phyloP scores from a whole-genome alignment of 2,797 vertebrate genomes.

The Ispidina lecontei region DNA sequence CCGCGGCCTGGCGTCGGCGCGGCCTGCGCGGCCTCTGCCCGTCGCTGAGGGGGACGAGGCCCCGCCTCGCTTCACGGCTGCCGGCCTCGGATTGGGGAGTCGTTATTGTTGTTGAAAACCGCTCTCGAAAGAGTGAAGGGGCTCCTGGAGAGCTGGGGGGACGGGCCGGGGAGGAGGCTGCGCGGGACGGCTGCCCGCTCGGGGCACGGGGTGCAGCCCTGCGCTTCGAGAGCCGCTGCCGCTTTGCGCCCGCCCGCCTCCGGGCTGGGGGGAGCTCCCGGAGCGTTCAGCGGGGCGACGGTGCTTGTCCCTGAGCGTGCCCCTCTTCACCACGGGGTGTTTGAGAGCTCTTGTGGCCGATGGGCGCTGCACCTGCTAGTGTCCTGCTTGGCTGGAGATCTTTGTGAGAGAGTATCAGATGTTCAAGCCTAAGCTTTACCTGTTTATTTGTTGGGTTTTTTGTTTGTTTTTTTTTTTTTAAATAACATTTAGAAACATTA shows the following conservation, averaged over 20 bases:
- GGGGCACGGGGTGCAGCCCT: too few relatives aligned
- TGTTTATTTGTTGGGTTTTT: too few relatives aligned
- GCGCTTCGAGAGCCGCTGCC: neutral
- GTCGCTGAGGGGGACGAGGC: neutral
- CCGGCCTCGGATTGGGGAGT: neutral
- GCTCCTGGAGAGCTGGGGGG: neutral
- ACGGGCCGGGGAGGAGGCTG: neutral
- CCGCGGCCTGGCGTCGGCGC: neutral
- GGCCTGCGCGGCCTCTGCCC: neutral
- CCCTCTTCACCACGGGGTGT: neutral
- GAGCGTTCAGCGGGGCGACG: neutral
- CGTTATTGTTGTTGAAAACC: neutral
- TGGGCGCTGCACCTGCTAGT: neutral
- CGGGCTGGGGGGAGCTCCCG: neutral
- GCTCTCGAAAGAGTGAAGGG: neutral
- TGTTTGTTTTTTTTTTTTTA: neutral
- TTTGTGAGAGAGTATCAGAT: fast-evolving
- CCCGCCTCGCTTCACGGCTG: neutral
- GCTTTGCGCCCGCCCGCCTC: neutral
- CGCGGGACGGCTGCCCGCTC: neutral
- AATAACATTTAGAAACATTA: neutral
- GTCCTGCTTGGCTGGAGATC: neutral
- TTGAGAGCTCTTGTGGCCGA: neutral
- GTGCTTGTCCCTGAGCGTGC: neutral
- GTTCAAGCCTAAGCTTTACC: too few relatives aligned